Base-by-base conservation (phyloP, 2,797 vertebrate species). In the Emys orbicularis region DNA sequence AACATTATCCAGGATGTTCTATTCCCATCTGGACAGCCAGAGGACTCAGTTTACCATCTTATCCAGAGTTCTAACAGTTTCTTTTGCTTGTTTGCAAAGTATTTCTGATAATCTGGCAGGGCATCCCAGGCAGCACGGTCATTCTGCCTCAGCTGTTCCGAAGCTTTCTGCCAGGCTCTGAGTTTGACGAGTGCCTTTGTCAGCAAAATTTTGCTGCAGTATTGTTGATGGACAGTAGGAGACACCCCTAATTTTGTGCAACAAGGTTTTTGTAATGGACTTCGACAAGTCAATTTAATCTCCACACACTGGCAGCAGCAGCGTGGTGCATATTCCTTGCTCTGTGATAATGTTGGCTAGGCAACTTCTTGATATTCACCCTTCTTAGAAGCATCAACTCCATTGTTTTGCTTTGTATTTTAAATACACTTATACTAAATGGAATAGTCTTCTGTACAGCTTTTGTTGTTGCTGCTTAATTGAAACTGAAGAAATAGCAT, bases 81-180 rank as follows among this genome's bases (percentile, higher is more conserved):
- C 56, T 76, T 91, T 83, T 50, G 59, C 89, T 91, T 23, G 79
- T 16, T 19, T 56, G 87, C 31, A 44, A 25, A 1, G 81, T 86
- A 52, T 84, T 96, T 94, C 50, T 93, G 83, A 87, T 93, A 89
- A 84, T 47, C 81, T 86, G 87, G 95, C 90, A 79, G 59, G 92
- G 93, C 89, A 95, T 53, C 96, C 83, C 94, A 92, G 84, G 80
- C 89, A 79, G 86, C 86, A 47, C 57, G 57, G 83, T 81, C 86
- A 44, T 83, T 87, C 95, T 94, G 86, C 88, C 87, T 96, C 94
- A 91, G 94, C 95, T 95, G 18, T 84, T 96, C 72, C 52, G 81
- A 90, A 95, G 90, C 72, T 88, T 96, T 87, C 74, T 82, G 72
- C 86, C 84, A 37, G 37, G 95, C 89, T 90, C 90, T 80, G 16